phyloP scores from a whole-genome alignment of 2,888 invertebrate species.

The Drosophila borealis region DNA sequence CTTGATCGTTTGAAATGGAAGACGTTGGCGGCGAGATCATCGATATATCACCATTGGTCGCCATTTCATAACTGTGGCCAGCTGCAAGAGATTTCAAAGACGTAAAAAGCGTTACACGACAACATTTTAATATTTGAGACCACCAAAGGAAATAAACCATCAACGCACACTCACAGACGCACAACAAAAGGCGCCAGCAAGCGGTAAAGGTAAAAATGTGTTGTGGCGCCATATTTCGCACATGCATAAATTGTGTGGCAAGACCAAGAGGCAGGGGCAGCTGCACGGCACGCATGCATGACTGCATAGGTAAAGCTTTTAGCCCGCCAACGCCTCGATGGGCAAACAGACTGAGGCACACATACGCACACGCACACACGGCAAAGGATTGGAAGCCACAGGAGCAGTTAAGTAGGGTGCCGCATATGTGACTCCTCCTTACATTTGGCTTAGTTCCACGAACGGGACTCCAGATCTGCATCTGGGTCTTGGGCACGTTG shows the following conservation, averaged over 20 bases:
- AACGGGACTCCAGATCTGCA: slow-evolving; percentile 5
- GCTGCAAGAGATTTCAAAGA: slow-evolving; percentile 67
- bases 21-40: slow-evolving; percentile 86
- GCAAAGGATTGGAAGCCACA: slow-evolving; percentile 44
- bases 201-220: slow-evolving; percentile 46
- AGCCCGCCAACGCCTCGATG: slow-evolving; percentile 59
- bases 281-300: slow-evolving; percentile 73
- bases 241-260: slow-evolving; percentile 74
- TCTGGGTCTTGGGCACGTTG: slow-evolving; percentile 36
- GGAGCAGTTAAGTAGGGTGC: slow-evolving; percentile 47
- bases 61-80: slow-evolving; percentile 85
- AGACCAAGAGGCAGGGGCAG: slow-evolving; percentile 42
- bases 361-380: slow-evolving; percentile 10
- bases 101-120: slow-evolving; percentile 29
- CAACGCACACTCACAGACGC: slow-evolving; percentile 1
- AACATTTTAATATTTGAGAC: slow-evolving; percentile 30
- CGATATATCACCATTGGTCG: slow-evolving; percentile 85
- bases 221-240: slow-evolving; percentile 76
- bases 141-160: background rate
- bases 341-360: slow-evolving; percentile 30
- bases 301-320: slow-evolving; percentile 77
- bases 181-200: slow-evolving; percentile 48
- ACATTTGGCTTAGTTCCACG: slow-evolving; percentile 59
- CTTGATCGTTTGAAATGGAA: slow-evolving; percentile 85
- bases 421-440: slow-evolving; percentile 52